Conservation (phyloP, 1,140 invertebrate genomes). For the Penaeus japonicus region DNA sequence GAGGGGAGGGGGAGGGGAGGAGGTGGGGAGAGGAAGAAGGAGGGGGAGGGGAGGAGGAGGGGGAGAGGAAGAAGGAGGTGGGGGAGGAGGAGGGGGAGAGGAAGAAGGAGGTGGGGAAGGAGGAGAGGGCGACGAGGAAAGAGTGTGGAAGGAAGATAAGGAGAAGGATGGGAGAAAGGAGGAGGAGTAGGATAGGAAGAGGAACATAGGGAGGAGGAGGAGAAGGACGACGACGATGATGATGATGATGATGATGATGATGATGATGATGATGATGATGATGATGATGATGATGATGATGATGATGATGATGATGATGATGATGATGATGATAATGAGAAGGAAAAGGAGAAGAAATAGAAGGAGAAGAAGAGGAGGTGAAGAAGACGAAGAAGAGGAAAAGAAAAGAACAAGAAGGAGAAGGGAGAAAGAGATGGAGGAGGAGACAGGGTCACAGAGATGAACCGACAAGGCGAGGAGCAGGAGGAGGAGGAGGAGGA, state of each 20-base stretch:
- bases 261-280: no score
- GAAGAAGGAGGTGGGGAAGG: no score
- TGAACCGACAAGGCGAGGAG: background rate
- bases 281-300: background rate
- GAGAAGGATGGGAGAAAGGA: background rate
- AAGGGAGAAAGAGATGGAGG: background rate
- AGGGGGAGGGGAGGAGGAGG: background rate
- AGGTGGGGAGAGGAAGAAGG: background rate
- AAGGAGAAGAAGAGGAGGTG: no score
- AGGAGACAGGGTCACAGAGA: background rate
- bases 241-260: background rate
- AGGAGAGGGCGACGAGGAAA: background rate
- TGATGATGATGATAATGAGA: background rate
- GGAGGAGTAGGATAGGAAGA: background rate
- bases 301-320: background rate
- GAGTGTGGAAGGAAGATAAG: background rate
- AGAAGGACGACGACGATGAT: background rate
- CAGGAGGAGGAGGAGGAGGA: background rate
- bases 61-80: background rate
- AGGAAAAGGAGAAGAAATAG: no score
- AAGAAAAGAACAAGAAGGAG: background rate
- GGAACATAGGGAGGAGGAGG: background rate
- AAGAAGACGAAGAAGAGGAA: no score
- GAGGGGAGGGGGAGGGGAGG: background rate
- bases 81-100: background rate